These are phyloP conservation scores for Brachionus paranguensis DNA, from an alignment of 1,140 invertebrate genomes.

Conservation along the genomic window DNA sequence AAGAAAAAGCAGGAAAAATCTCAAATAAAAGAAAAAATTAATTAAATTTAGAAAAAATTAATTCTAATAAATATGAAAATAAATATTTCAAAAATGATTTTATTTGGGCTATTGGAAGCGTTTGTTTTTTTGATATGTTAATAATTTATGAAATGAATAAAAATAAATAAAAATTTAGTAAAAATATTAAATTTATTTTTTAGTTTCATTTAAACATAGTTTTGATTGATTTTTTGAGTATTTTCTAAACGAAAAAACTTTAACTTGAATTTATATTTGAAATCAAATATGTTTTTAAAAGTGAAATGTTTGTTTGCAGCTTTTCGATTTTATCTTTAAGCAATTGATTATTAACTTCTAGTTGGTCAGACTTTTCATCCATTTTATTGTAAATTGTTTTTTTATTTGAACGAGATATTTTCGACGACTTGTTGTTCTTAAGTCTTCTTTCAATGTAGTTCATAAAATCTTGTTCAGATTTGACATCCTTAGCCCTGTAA, in stretches of 20 bases:
- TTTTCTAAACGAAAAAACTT: not conserved
- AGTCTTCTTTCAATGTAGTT: conserved; percentile 45
- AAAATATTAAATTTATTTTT: too few relatives aligned
- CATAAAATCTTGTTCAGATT: conserved; percentile 1
- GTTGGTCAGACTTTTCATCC: conserved; percentile 46
- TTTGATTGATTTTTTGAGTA: not conserved
- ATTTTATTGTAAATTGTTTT: conserved; percentile 50
- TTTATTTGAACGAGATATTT: conserved; percentile 47
- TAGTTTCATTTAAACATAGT: not conserved
- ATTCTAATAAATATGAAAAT: too few relatives aligned
- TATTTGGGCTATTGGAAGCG: too few relatives aligned
- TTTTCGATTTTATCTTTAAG: conserved; percentile 46
- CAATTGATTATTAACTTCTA: conserved; percentile 46
- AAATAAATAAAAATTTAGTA: too few relatives aligned
- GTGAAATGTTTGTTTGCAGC: conserved; percentile 48
- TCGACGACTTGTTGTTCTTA: conserved; percentile 54
- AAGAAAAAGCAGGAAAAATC: too few relatives aligned
- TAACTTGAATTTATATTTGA: conserved; percentile 41
- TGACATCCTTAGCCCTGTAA: conserved; percentile 15
- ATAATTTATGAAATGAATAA: too few relatives aligned
- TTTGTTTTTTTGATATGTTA: too few relatives aligned
- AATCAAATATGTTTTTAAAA: conserved; percentile 48
- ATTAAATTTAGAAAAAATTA: not conserved
- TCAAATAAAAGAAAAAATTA: too few relatives aligned
- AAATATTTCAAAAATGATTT: too few relatives aligned